phyloP scores from a whole-genome alignment of 2,113 vertebrate genomes.

The Odontophorus gujanensis region DNA sequence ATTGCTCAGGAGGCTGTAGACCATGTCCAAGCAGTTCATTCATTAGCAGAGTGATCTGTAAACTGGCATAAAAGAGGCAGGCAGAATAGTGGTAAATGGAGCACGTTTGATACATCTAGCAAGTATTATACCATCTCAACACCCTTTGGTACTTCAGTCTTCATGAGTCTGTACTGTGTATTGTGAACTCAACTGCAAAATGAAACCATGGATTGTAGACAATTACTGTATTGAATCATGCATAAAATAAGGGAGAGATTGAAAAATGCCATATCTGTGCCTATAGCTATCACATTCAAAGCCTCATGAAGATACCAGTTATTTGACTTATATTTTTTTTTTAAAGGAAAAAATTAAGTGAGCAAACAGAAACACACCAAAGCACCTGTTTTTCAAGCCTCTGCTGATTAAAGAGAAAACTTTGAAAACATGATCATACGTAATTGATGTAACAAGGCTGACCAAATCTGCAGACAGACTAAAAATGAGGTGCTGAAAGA shows the following conservation, averaged over 20 bases:
- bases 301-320: neutral
- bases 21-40: constrained; percentile 45
- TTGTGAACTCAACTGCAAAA: constrained; percentile 7
- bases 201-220: neutral
- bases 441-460: neutral
- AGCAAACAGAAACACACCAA: neutral
- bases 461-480: neutral
- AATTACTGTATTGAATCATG: neutral
- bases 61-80: neutral
- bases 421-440: neutral
- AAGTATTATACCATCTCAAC: neutral
- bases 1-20: constrained; percentile 50
- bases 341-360: neutral
- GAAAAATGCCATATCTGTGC: neutral
- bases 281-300: neutral
- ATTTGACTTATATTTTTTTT: neutral
- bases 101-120: neutral
- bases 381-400: neutral
- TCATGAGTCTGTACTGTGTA: neutral
- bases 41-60: neutral
- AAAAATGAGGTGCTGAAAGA: neutral
- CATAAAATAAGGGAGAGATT: neutral
- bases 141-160: neutral
- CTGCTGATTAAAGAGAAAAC: neutral
- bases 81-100: constrained; percentile 13